Evolutionary conservation across 2,113 vertebrate genomes (phyloP).

Genomic region (Climacteris rufus): DNA sequence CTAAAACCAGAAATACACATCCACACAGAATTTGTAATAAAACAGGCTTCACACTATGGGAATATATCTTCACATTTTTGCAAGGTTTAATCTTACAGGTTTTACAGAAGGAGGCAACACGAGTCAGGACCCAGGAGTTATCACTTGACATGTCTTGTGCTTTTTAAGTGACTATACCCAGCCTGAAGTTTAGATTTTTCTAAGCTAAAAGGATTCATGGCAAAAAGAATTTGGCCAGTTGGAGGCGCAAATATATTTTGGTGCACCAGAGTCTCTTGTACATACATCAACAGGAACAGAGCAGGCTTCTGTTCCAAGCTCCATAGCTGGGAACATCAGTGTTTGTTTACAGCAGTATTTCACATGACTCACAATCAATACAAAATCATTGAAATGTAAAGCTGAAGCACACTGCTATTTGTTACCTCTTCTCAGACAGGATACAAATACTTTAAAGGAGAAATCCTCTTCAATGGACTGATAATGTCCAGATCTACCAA

Average conservation of each 20-base stretch:
- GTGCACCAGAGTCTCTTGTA: not conserved
- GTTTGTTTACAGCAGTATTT: not conserved
- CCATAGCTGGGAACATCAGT: not conserved
- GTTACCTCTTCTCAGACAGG: not conserved
- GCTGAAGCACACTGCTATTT: not conserved
- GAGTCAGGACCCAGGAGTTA: not conserved
- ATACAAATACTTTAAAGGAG: not conserved
- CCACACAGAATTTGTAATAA: not conserved
- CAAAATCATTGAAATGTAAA: not conserved
- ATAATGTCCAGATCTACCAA: not conserved
- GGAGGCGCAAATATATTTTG: not conserved
- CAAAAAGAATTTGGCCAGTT: not conserved
- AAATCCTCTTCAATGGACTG: not conserved
- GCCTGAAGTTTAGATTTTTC: not conserved
- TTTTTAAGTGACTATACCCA: not conserved
- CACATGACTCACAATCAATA: not conserved
- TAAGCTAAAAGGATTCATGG: not conserved
- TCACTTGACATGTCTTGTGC: not conserved
- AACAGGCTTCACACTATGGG: fast-evolving
- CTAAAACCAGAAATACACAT: not conserved
- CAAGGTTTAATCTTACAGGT: not conserved
- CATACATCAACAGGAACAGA: not conserved
- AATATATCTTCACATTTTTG: not conserved
- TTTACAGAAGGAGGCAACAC: not conserved
- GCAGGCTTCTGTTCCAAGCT: not conserved